Percentiles rank a stretch among this genome's conserved stretches.
phyloP scores from a whole-genome alignment of 2,113 vertebrate genomes.

The Petromus typicus region DNA sequence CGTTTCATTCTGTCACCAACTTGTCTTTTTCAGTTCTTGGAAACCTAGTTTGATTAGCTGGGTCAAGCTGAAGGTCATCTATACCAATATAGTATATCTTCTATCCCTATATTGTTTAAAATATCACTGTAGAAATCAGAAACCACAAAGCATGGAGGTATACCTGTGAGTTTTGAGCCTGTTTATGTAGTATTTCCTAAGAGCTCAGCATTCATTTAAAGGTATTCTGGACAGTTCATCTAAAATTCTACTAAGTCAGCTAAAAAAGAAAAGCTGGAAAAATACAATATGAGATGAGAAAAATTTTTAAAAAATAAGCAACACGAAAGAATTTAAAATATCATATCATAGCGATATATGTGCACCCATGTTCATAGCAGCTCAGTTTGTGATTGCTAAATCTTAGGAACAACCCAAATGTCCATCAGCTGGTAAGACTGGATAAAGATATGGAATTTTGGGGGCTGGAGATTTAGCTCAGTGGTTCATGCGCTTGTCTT shows the following conservation, averaged over 20 bases:
- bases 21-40: conserved; percentile 50
- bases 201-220: conserved; percentile 28
- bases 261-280: conserved; percentile 28
- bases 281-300: conserved; percentile 21
- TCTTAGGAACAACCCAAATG: too few relatives aligned
- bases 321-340: too few relatives aligned
- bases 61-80: conserved; percentile 36
- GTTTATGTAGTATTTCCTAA: conserved; percentile 38
- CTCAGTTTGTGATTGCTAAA: too few relatives aligned
- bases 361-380: too few relatives aligned
- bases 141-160: background rate
- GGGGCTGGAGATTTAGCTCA: too few relatives aligned
- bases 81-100: background rate
- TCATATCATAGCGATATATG: too few relatives aligned
- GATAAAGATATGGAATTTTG: too few relatives aligned
- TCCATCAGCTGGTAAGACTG: too few relatives aligned
- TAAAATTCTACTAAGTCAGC: conserved; percentile 38
- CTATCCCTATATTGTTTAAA: background rate
- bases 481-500: too few relatives aligned
- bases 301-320: too few relatives aligned
- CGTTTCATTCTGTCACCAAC: background rate
- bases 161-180: background rate
- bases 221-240: conserved; percentile 15
- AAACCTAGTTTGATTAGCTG: conserved; percentile 3
- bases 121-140: background rate